These are phyloP conservation scores for Drosophila flavopinicola DNA, from an alignment of 2,888 invertebrate genomes.

Conservation along the genomic window DNA sequence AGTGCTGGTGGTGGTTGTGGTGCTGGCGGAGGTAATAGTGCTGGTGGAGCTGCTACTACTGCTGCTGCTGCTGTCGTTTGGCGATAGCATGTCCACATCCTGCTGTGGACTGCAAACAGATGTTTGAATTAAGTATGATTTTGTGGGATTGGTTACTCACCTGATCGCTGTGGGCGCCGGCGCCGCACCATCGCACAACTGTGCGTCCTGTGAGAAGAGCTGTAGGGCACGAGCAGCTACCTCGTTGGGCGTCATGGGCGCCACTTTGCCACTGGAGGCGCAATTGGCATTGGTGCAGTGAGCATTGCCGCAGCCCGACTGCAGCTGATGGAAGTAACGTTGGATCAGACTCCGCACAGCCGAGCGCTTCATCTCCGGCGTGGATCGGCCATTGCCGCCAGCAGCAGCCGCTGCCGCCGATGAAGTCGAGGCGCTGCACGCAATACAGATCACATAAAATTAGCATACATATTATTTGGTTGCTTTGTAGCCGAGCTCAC, in stretches of 20 bases:
- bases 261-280: slow-evolving; percentile 94
- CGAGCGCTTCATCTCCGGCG: slow-evolving; percentile 88
- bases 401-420: slow-evolving; percentile 45
- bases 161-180: slow-evolving; percentile 16
- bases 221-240: slow-evolving; percentile 95
- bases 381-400: slow-evolving; percentile 47
- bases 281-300: slow-evolving; percentile 94
- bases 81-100: slow-evolving; percentile 74
- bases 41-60: slow-evolving; percentile 74
- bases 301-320: slow-evolving; percentile 96
- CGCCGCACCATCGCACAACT: slow-evolving; percentile 89
- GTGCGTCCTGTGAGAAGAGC: slow-evolving; percentile 93
- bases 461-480: too few species aligned
- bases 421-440: slow-evolving; percentile 59
- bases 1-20: slow-evolving; percentile 69
- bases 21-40: slow-evolving; percentile 74
- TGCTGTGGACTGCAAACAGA: slow-evolving; percentile 56
- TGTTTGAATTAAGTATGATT: neutral
- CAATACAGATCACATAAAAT: neutral
- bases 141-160: neutral
- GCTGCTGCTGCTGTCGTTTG: slow-evolving; percentile 75
- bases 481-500: too few species aligned
- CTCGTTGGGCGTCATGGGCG: slow-evolving; percentile 92
- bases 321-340: slow-evolving; percentile 95
- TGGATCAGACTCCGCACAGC: slow-evolving; percentile 94